A percentile compares a stretch with the other conserved stretches of the same genome.
Evolutionary conservation across 2,113 vertebrate species (phyloP).

Genomic region (cattle (Bos taurus)): DNA sequence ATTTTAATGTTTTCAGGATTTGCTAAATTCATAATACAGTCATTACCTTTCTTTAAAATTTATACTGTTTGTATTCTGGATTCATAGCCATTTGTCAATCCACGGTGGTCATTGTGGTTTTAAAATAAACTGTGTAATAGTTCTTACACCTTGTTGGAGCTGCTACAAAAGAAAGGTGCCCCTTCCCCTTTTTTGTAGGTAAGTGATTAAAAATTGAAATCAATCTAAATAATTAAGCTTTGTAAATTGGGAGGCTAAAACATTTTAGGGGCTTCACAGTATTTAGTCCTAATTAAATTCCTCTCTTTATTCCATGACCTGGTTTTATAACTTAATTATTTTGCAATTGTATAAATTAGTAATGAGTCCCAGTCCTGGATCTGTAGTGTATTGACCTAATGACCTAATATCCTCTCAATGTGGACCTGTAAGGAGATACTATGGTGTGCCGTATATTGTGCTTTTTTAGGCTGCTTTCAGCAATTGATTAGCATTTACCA

Average conservation of each 20-base stretch:
- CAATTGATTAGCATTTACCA: slow-evolving; percentile 85
- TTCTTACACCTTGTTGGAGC: slow-evolving; percentile 45
- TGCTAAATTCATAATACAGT: slow-evolving; percentile 26
- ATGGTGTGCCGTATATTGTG: slow-evolving; percentile 83
- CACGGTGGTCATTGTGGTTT: slow-evolving; percentile 54
- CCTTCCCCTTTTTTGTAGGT: slow-evolving; percentile 27
- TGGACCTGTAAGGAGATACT: slow-evolving; percentile 78
- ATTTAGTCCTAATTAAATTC: slow-evolving; percentile 61
- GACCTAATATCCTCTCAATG: slow-evolving; percentile 76
- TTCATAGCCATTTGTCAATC: slow-evolving; percentile 25
- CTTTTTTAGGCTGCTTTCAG: slow-evolving; percentile 80
- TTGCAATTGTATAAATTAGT: slow-evolving; percentile 62
- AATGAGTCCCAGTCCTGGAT: slow-evolving; percentile 72
- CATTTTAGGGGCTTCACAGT: slow-evolving; percentile 66
- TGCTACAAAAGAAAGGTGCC: slow-evolving; percentile 36
- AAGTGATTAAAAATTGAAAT: slow-evolving; percentile 56
- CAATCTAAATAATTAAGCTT: slow-evolving; percentile 53
- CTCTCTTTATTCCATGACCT: slow-evolving; percentile 55
- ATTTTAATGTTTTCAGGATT: slow-evolving; percentile 37
- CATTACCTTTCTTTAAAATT: slow-evolving; percentile 54
- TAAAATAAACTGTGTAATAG: slow-evolving; percentile 47
- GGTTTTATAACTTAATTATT: slow-evolving; percentile 67
- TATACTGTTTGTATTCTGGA: slow-evolving; percentile 49
- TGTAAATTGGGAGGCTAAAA: slow-evolving; percentile 52
- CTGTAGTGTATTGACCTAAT: slow-evolving; percentile 72